Evolutionary conservation across 1,140 invertebrate genomes (phyloP).

Genomic region (Bombus pascuorum): DNA sequence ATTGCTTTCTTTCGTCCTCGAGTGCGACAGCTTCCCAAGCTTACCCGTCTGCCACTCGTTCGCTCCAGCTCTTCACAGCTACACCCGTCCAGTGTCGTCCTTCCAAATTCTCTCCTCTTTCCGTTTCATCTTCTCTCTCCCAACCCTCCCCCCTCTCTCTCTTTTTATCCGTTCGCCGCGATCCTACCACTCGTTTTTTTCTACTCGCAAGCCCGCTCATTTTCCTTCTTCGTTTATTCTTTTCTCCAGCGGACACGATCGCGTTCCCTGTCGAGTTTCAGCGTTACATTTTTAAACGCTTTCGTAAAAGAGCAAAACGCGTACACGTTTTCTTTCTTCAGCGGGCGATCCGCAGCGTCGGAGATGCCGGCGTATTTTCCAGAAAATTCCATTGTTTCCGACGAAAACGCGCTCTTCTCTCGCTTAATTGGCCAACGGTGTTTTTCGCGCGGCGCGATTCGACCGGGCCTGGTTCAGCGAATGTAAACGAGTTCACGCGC

Average conservation of each 20-base stretch:
- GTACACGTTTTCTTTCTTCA: not conserved
- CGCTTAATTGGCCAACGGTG: not conserved
- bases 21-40: constrained; percentile 39
- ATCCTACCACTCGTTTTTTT: not conserved
- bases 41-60: constrained; percentile 59
- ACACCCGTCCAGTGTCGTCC: not conserved
- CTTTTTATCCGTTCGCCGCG: not conserved
- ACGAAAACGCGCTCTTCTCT: not conserved
- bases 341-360: not conserved
- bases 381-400: not conserved
- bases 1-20: constrained; percentile 11
- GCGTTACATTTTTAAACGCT: not conserved
- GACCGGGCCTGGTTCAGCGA: not conserved
- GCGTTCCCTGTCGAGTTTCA: too few species aligned
- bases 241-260: not conserved
- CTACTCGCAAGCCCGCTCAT: not conserved
- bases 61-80: constrained; percentile 43
- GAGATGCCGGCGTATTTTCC: not conserved
- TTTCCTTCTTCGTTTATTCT: not conserved
- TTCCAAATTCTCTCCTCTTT: too few species aligned
- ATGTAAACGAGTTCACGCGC: not conserved
- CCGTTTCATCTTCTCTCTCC: too few species aligned
- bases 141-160: not conserved
- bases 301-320: not conserved
- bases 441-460: not conserved